Conservation (phyloP, 2,888 invertebrate species). For the Drosophila acutilabella region DNA sequence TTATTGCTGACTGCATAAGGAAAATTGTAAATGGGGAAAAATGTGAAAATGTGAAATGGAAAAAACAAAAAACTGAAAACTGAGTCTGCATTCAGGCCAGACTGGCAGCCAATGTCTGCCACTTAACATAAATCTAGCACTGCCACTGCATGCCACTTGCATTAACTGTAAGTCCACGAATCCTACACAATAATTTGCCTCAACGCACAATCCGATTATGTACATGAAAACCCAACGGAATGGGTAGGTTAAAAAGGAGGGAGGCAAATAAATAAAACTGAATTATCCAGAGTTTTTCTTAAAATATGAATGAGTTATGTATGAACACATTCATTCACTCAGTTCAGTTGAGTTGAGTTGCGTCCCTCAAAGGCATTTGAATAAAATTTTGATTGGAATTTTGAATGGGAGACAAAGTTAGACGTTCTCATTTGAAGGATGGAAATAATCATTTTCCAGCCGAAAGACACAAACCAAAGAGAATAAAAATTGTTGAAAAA, state of each 20-base stretch:
- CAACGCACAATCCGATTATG: slow-evolving; percentile 62
- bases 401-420: slow-evolving; percentile 22
- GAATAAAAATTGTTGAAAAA: slow-evolving; percentile 24
- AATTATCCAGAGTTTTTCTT: neutral
- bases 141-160: slow-evolving; percentile 34
- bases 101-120: slow-evolving; percentile 38
- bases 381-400: slow-evolving; percentile 53
- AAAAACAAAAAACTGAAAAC: slow-evolving; percentile 1
- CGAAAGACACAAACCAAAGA: slow-evolving; percentile 20
- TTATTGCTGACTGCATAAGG: slow-evolving; percentile 53
- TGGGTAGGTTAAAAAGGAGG: neutral
- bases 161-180: slow-evolving; percentile 50
- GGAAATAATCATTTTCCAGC: slow-evolving; percentile 34
- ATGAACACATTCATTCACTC: slow-evolving; percentile 4
- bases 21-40: neutral
- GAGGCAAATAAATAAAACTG: neutral
- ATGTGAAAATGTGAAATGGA: slow-evolving; percentile 4
- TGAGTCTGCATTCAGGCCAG: neutral
- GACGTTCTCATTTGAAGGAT: slow-evolving; percentile 29
- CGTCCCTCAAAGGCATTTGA: slow-evolving; percentile 38
- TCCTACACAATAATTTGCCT: slow-evolving; percentile 61
- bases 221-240: neutral
- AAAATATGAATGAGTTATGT: slow-evolving; percentile 31
- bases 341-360: neutral
- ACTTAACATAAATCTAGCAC: slow-evolving; percentile 69